Evolutionary conservation across 2,113 vertebrate species (phyloP), one percentile per base, ranked within the genome.

Genomic region (Callaeas wilsoni): DNA sequence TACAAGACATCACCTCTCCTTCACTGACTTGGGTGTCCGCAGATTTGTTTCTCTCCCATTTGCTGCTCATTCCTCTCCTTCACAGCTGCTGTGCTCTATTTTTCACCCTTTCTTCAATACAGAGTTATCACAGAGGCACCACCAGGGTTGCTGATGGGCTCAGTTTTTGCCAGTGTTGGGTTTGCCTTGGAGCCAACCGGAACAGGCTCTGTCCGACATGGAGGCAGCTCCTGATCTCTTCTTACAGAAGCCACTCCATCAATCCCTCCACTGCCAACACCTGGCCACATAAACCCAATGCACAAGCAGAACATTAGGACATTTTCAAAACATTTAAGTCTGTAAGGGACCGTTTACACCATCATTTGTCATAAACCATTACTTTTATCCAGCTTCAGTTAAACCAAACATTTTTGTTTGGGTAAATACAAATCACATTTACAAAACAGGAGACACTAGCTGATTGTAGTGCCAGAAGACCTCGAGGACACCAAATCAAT

Each of bases 131-230:
- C 10, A 42, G 76, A 81, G 23, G 20, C 33, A 60, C n/a, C 17
- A 15, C 22, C 29, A 46, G 13, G 13, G 8, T 7, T 21, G 13
- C 16, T 70, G 35, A 41, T 16, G 14, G 42, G 4, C 44, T 37
- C 10, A 11, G 12, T 16, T 69, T 79, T 70, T 41, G 27, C 35
- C 30, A 30, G 16, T 1, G 6, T 8, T 0, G 0, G 16, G 41
- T 41, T n/a, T 35, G 12, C 53, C 26, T 25, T 42, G 44, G 23
- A 59, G 32, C n/a, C 10, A 20, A 1, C 20, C 53, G 62, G 55
- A 88, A n/a, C 10, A 16, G 8, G 4, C n/a, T 50, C 44, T 60
- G 11, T 60, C 57, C 0, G 0, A 32, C 8, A 22, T 5, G 12
- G 18, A 25, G 15, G 3, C 37, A 62, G 19, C 42, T 56, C 35